These are phyloP conservation scores for Meloe dianella DNA, from an alignment of 2,888 invertebrate genomes.

Conservation along the genomic window DNA sequence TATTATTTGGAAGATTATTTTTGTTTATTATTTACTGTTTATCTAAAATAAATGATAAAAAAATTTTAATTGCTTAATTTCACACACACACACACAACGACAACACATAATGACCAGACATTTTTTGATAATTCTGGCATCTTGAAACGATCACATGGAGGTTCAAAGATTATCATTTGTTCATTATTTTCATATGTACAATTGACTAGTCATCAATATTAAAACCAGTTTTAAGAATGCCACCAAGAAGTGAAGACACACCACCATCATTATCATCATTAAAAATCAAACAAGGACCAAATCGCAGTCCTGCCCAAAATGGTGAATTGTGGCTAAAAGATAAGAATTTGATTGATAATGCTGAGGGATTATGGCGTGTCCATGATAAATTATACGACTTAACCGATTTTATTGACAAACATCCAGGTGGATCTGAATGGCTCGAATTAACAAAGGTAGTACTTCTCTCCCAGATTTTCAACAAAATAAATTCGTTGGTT, in stretches of 20 bases:
- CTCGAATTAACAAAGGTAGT: conserved; percentile 69
- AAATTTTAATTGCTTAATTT: no score
- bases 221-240: conserved; percentile 19
- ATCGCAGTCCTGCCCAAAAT: conserved; percentile 37
- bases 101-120: no score
- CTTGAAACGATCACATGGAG: neutral
- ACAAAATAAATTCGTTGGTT: conserved; percentile 6
- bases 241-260: conserved; percentile 19
- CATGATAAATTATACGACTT: conserved; percentile 84
- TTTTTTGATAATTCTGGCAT: no score
- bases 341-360: conserved; percentile 72
- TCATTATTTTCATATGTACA: neutral
- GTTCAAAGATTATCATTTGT: conserved; percentile 1
- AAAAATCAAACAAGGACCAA: conserved; percentile 41
- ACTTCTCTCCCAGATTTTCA: neutral
- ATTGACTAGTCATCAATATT: neutral
- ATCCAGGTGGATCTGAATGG: conserved; percentile 89
- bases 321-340: conserved; percentile 66
- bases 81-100: no score
- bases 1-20: no score
- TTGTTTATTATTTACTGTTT: no score
- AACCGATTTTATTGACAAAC: conserved; percentile 74
- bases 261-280: conserved; percentile 38
- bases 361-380: conserved; percentile 81
- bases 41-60: no score